Conservation (phyloP, 1,140 invertebrate genomes). For the Lutraria rhynchaena region DNA sequence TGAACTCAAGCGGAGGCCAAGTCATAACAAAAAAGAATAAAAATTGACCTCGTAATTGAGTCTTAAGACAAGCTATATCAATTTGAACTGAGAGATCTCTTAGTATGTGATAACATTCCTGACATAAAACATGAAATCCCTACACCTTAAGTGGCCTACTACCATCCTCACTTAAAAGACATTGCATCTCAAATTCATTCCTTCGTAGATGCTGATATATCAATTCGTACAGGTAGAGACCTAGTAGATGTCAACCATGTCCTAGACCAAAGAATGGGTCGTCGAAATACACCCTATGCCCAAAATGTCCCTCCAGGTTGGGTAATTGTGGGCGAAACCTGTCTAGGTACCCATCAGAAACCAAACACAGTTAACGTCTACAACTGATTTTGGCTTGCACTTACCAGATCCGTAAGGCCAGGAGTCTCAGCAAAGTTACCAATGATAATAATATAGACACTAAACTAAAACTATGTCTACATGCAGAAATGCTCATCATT, state of each 20-base stretch:
- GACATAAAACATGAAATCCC: conserved; percentile 34
- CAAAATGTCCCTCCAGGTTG: conserved; percentile 57
- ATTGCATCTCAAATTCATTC: conserved; percentile 9
- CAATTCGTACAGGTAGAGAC: conserved; percentile 54
- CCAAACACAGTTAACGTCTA: conserved; percentile 36
- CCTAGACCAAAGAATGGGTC: conserved; percentile 51
- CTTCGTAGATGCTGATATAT: neutral
- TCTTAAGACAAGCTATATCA: neutral
- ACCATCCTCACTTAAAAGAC: neutral
- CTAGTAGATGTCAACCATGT: conserved; percentile 58
- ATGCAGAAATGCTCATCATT: no score
- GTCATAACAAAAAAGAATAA: neutral
- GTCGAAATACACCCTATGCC: conserved; percentile 46
- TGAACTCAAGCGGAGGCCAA: neutral
- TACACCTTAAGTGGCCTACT: conserved; percentile 32
- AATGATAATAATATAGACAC: no score
- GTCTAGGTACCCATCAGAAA: conserved; percentile 41
- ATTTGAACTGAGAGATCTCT: neutral
- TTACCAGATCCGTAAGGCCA: no score
- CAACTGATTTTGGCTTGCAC: conserved; percentile 13
- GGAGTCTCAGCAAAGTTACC: no score
- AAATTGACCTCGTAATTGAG: neutral
- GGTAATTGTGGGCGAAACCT: conserved; percentile 59
- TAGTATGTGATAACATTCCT: conserved; percentile 61
- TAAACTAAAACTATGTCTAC: no score